Conservation (phyloP, 2,113 vertebrate genomes). For the Tenebrosternarchus preto region DNA sequence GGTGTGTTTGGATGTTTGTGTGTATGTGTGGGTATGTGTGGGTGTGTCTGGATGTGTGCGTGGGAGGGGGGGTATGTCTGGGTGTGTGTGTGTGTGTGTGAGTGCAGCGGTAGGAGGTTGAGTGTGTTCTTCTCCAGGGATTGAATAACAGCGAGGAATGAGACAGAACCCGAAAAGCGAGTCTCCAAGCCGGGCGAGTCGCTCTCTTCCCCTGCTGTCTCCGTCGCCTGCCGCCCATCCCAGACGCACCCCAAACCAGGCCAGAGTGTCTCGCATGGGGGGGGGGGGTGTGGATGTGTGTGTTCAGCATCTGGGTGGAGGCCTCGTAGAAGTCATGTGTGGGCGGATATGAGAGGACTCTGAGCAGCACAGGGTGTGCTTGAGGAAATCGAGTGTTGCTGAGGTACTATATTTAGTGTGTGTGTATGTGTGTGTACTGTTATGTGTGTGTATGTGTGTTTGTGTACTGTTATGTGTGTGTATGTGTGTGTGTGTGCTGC, state of each 20-base stretch:
- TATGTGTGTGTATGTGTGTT: not conserved
- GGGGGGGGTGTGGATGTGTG: too few species aligned
- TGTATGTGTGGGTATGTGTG: conserved; percentile 41
- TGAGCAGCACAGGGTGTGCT: not conserved
- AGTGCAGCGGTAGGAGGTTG: not conserved
- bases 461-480: conserved; percentile 17
- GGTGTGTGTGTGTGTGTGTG: conserved; percentile 19
- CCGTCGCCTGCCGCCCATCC: not conserved
- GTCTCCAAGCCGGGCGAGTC: too few species aligned
- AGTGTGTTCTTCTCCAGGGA: conserved; percentile 39
- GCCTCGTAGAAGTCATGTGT: not conserved
- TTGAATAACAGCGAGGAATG: conserved; percentile 34
- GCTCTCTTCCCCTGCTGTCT: too few species aligned
- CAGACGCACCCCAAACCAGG: conserved; percentile 56
- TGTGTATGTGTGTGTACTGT: not conserved
- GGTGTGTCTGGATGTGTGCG: not conserved
- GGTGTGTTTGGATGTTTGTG: conserved; percentile 36
- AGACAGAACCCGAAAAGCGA: conserved; percentile 64
- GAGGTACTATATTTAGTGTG: not conserved
- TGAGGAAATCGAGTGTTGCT: too few species aligned
- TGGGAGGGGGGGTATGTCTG: conserved; percentile 25
- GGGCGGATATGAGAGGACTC: not conserved
- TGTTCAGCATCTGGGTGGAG: conserved; percentile 7
- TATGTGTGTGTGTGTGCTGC: conserved; percentile 16
- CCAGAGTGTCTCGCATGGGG: conserved; percentile 27